Evolutionary conservation across 1,140 invertebrate genomes (phyloP), one percentile per base, ranked within the genome.

Genomic region (Reticulitermes speratus): DNA sequence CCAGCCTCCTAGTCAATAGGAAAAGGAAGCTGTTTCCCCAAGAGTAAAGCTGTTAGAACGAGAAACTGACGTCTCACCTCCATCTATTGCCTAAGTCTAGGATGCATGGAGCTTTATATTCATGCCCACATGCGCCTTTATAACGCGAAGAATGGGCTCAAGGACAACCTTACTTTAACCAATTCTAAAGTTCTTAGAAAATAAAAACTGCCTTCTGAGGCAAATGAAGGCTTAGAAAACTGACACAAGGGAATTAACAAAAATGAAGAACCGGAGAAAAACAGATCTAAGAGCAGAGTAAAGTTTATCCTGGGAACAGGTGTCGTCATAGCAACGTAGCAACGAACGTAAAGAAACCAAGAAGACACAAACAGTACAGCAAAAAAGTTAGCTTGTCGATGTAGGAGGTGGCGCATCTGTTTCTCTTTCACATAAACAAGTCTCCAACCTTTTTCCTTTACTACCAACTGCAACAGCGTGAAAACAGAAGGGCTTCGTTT

Each of bases 251-350:
- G n/a, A 75, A 30, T 8, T 65, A 6, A 30, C 0, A 30, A 25
- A 21, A 30, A 75, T 25, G 9, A 75, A 75, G n/a, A 75, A 0
- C 9, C 65, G 16, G 25, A n/a, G 65, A 30, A 75, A 75, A 65
- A 65, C 8, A 65, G 21, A 65, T 1, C 21, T 12, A 65, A 65
- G 25, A 65, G 59, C 12, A 52, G 84, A 21, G 84, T 55, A 84
- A 84, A 84, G 84, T 84, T 84, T 55, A 84, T 84, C 84, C 84
- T 52, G 45, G 84, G 23, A 84, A 86, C 85, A 82, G 65, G 85
- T 86, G 85, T 86, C 85, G 85, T 81, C 85, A 86, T 86, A 65
- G 85, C 85, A 82, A 86, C 85, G 38, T 32, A 48, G 84, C 23
- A 21, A 75, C 32, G 84, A 85, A 85, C 38, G 5, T 9, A 59